Evolutionary conservation across 2,797 vertebrate species (phyloP).

Genomic region (Euphonia xanthogaster): DNA sequence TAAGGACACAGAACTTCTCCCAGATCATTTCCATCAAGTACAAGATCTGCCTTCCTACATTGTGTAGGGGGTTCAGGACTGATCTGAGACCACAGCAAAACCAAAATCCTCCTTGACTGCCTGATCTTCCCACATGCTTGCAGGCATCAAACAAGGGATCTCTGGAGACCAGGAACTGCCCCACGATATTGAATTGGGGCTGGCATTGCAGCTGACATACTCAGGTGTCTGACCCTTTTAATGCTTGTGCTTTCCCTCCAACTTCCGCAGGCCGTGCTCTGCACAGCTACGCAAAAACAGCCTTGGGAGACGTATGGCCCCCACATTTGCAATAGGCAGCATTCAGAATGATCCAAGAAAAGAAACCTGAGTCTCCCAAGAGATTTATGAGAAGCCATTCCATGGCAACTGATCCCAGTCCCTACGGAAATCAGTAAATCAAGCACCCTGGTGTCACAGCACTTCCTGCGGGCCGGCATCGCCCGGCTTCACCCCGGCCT

Average conservation of each 20-base stretch:
- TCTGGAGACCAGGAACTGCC: neutral
- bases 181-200: neutral
- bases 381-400: neutral
- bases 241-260: neutral
- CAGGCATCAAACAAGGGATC: neutral
- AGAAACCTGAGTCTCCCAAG: neutral
- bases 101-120: neutral
- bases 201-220: neutral
- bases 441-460: neutral
- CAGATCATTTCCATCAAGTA: neutral
- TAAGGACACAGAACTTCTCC: neutral
- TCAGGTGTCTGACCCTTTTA: neutral
- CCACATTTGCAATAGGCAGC: neutral
- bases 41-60: neutral
- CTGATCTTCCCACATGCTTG: neutral
- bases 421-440: slow-evolving; percentile 18
- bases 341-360: too few species aligned
- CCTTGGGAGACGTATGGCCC: neutral
- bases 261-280: neutral
- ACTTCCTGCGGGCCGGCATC: neutral
- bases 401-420: neutral
- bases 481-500: neutral
- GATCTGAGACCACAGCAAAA: neutral
- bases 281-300: neutral
- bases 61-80: neutral